Conservation (phyloP, 2,797 vertebrate genomes). For the Girardinus metallicus region DNA sequence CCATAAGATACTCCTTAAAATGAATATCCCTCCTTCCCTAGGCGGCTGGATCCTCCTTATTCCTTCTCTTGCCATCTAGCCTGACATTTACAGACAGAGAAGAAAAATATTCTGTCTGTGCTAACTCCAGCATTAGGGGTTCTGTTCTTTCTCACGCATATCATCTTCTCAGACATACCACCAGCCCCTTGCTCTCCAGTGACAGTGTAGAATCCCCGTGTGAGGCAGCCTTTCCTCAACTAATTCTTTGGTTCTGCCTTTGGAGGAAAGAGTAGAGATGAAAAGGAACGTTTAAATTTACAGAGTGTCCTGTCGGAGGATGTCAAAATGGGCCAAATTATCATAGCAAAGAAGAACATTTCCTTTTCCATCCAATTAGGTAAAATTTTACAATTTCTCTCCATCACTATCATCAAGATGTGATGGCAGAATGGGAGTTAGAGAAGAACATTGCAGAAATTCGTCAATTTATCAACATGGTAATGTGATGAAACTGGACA, state of each 20-base stretch:
- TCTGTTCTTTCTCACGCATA: slow-evolving; percentile 44
- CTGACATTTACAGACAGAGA: slow-evolving; percentile 51
- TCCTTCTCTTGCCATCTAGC: slow-evolving; percentile 24
- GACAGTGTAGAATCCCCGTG: slow-evolving; percentile 37
- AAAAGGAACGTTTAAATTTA: slow-evolving; percentile 29
- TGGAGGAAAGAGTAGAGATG: slow-evolving; percentile 23
- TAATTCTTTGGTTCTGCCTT: slow-evolving; percentile 37
- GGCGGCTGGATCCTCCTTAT: slow-evolving; percentile 43
- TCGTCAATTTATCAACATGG: slow-evolving; percentile 27
- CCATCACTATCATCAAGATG: not conserved
- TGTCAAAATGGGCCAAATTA: slow-evolving; percentile 22
- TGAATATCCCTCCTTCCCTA: slow-evolving; percentile 51
- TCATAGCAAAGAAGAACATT: slow-evolving; percentile 3
- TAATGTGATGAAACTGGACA: slow-evolving; percentile 43
- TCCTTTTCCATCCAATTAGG: slow-evolving; percentile 34
- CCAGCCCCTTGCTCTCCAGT: slow-evolving; percentile 27
- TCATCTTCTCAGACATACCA: slow-evolving; percentile 50
- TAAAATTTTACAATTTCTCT: slow-evolving; percentile 24
- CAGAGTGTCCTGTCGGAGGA: slow-evolving; percentile 25
- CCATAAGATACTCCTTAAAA: slow-evolving; percentile 52
- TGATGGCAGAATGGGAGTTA: slow-evolving; percentile 11
- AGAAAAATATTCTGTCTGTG: slow-evolving; percentile 30
- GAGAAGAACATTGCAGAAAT: slow-evolving; percentile 18
- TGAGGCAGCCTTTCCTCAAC: slow-evolving; percentile 25
- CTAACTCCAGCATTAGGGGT: slow-evolving; percentile 25